A percentile compares a stretch with the other conserved stretches of the same genome.
These are phyloP conservation scores for Poeciliopsis turneri DNA, from an alignment of 2,797 vertebrate genomes.

Conservation along the genomic window DNA sequence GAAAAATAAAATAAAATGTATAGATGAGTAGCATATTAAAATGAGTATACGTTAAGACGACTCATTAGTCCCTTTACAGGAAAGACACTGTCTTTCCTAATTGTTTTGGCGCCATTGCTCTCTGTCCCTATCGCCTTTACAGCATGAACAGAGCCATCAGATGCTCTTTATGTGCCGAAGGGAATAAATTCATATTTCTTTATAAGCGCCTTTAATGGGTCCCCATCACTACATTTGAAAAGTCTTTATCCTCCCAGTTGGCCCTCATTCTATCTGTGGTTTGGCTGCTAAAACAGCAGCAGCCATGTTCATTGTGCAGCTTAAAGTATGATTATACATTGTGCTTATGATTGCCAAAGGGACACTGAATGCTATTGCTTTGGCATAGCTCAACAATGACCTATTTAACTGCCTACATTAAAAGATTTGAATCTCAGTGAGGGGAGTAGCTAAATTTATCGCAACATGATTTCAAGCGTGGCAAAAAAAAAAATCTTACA, in stretches of 20 bases:
- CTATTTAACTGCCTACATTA: slow-evolving; percentile 12
- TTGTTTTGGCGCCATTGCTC: slow-evolving; percentile 9
- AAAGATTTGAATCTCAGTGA: slow-evolving; percentile 8
- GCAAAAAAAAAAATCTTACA: slow-evolving; percentile 17
- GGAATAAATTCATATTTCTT: slow-evolving; percentile 12
- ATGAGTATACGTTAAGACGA: slow-evolving; percentile 38
- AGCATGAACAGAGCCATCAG: slow-evolving; percentile 16
- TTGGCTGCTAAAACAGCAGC: slow-evolving; percentile 50
- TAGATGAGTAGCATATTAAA: slow-evolving; percentile 68
- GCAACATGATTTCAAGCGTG: slow-evolving; percentile 18
- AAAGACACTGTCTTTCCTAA: slow-evolving; percentile 45
- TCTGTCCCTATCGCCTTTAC: background rate
- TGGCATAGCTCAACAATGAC: slow-evolving; percentile 37
- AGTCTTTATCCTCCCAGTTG: slow-evolving; percentile 15
- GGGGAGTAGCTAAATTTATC: slow-evolving; percentile 11
- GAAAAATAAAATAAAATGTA: slow-evolving; percentile 46
- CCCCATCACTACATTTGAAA: slow-evolving; percentile 19
- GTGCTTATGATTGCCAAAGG: slow-evolving; percentile 19
- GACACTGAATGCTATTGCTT: slow-evolving; percentile 38
- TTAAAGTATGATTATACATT: slow-evolving; percentile 28
- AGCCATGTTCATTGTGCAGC: slow-evolving; percentile 58
- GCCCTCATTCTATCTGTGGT: background rate
- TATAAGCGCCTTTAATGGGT: background rate
- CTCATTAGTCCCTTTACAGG: slow-evolving; percentile 39
- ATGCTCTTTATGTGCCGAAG: slow-evolving; percentile 13